A percentile compares a stretch with the other conserved stretches of the same genome.
Conservation (phyloP, 2,797 vertebrate species). For the Gallinago nigripennis region DNA sequence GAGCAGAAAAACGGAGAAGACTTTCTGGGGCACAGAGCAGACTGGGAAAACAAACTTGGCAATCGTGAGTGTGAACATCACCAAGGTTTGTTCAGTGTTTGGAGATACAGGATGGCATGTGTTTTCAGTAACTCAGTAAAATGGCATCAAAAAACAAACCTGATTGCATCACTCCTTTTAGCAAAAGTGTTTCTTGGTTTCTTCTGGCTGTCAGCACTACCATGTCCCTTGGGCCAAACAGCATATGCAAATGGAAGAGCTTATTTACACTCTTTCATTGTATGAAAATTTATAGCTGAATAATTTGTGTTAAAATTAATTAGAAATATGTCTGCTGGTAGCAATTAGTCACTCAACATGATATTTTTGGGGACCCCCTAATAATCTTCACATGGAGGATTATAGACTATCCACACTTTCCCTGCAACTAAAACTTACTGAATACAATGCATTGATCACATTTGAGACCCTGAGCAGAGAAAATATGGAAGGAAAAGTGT, state of each 20-base stretch:
- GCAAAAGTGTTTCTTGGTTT: neutral
- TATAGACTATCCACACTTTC: neutral
- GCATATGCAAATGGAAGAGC: neutral
- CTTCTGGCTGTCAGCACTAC: neutral
- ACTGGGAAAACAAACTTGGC: neutral
- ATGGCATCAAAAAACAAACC: neutral
- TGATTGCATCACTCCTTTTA: neutral
- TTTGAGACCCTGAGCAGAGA: neutral
- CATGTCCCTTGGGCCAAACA: neutral
- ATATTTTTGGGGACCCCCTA: neutral
- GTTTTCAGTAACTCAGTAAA: neutral
- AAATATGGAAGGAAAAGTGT: neutral
- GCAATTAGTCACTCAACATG: neutral
- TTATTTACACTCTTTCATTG: neutral
- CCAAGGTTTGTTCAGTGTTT: neutral
- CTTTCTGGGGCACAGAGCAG: neutral
- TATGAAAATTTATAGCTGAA: neutral
- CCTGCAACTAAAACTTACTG: neutral
- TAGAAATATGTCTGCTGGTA: neutral
- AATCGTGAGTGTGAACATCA: neutral
- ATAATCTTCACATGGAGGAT: neutral
- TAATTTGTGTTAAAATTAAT: conserved; percentile 14
- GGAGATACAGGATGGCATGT: neutral
- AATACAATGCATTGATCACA: neutral
- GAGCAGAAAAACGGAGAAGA: neutral